Evolutionary conservation across 2,888 invertebrate genomes (phyloP).

Genomic region (Limnephilus lunatus): DNA sequence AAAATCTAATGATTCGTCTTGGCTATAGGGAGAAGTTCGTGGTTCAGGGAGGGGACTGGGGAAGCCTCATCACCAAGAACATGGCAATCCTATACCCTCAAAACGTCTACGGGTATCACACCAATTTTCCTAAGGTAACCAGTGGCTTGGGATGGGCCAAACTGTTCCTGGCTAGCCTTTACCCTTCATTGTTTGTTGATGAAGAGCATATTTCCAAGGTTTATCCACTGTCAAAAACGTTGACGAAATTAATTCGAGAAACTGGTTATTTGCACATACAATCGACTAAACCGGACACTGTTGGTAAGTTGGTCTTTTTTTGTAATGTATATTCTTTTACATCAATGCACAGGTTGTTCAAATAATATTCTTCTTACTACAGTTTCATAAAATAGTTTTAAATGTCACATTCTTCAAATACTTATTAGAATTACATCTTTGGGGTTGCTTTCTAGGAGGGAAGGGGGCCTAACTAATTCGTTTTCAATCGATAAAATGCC

Average conservation of each 20-base stretch:
- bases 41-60: conserved; percentile 87
- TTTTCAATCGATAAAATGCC: too few relatives aligned
- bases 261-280: conserved; percentile 85
- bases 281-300: conserved; percentile 89
- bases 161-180: conserved; percentile 74
- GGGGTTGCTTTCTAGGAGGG: too few relatives aligned
- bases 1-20: conserved; percentile 80
- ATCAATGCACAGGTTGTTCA: too few relatives aligned
- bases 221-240: conserved; percentile 75
- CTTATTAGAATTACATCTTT: too few relatives aligned
- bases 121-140: conserved; percentile 75
- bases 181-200: conserved; percentile 76
- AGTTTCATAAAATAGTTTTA: too few relatives aligned
- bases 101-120: conserved; percentile 70
- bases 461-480: too few relatives aligned
- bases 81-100: conserved; percentile 81
- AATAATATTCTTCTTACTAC: too few relatives aligned
- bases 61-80: conserved; percentile 77
- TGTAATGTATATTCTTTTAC: too few relatives aligned
- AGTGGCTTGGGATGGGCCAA: conserved; percentile 69
- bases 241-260: conserved; percentile 72
- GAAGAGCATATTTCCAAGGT: conserved; percentile 74
- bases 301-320: conserved; percentile 79
- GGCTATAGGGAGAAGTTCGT: conserved; percentile 77
- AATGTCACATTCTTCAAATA: too few relatives aligned